Evolutionary conservation across 2,888 invertebrate genomes (phyloP).

Genomic region (Sminthurides aquaticus): DNA sequence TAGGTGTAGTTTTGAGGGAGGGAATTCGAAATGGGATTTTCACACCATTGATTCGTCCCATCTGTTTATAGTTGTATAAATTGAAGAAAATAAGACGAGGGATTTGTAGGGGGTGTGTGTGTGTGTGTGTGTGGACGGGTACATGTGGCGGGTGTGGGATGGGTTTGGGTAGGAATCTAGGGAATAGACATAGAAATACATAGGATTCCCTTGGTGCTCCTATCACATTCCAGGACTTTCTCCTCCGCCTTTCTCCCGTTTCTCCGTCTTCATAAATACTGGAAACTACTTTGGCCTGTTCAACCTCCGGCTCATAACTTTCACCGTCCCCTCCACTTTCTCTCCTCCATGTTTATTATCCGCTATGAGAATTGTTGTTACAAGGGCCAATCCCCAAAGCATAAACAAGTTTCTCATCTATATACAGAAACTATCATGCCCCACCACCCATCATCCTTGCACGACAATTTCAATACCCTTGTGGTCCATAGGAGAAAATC

Average conservation of each 20-base stretch:
- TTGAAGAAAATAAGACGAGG: background rate
- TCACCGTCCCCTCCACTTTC: background rate
- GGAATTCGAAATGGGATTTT: background rate
- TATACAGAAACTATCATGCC: background rate
- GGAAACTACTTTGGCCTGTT: background rate
- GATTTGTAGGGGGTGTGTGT: background rate
- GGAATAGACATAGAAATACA: no score
- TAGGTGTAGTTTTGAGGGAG: background rate
- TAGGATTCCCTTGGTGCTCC: no score
- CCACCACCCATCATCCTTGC: background rate
- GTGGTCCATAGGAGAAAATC: background rate
- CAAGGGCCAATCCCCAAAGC: background rate
- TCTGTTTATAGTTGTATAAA: conserved; percentile 9
- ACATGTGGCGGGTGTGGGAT: no score
- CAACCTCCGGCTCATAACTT: background rate
- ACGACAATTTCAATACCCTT: background rate
- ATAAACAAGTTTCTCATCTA: background rate
- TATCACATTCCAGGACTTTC: background rate
- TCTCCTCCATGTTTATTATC: background rate
- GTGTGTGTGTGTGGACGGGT: conserved; percentile 2
- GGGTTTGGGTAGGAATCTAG: no score
- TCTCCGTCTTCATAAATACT: background rate
- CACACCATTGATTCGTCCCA: conserved; percentile 19
- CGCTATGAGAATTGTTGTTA: background rate
- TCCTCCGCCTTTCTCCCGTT: background rate